These are phyloP conservation scores for Pongo pygmaeus DNA, from an alignment of 2,113 vertebrate genomes.

Conservation along the genomic window DNA sequence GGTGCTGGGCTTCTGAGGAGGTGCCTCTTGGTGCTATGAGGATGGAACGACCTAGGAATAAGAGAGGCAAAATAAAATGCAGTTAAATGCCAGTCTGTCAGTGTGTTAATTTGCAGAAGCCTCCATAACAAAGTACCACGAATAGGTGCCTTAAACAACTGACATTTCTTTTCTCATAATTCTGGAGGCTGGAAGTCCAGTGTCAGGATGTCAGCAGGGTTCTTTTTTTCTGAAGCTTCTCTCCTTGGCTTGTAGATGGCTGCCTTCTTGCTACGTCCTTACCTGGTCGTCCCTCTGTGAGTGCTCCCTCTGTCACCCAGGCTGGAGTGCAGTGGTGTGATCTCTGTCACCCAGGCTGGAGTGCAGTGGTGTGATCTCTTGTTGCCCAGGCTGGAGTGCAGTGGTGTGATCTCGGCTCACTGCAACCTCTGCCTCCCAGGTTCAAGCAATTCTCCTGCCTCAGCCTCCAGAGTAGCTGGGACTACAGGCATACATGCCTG, in stretches of 20 bases:
- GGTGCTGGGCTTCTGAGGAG: not conserved
- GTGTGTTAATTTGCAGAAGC: fast-evolving
- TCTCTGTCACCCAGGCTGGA: too few species aligned
- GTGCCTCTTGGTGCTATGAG: not conserved
- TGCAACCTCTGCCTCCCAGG: too few species aligned
- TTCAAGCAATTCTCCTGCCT: too few species aligned
- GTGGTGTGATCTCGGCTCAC: too few species aligned
- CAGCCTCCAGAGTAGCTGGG: too few species aligned
- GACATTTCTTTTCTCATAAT: not conserved
- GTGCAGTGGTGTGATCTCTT: too few species aligned
- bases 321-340: too few species aligned
- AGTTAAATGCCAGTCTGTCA: not conserved
- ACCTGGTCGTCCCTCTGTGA: not conserved
- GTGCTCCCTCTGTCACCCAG: too few species aligned
- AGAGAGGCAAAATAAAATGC: not conserved
- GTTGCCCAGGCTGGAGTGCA: too few species aligned
- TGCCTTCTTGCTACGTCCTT: not conserved
- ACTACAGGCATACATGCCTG: too few species aligned
- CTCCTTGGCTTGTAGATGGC: not conserved
- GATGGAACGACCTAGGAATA: not conserved
- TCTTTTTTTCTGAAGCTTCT: not conserved
- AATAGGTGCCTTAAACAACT: too few species aligned
- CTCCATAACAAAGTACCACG: not conserved
- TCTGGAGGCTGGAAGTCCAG: not conserved
- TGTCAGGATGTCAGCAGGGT: not conserved